Base-by-base conservation (phyloP, 2,113 vertebrate genomes). In the Pelmatolapia mariae region DNA sequence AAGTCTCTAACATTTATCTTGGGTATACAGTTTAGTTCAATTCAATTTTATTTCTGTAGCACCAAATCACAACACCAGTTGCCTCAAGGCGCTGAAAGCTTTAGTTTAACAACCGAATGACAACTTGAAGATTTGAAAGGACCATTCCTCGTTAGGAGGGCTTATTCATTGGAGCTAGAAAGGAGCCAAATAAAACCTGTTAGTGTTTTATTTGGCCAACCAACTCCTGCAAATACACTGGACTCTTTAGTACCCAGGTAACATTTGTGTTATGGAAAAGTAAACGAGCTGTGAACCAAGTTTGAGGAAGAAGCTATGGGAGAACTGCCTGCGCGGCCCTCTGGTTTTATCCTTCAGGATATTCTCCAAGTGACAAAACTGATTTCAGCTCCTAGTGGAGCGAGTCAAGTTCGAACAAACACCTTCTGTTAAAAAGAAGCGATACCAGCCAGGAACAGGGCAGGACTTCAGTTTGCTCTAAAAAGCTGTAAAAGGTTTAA, bases 401-500 rank as follows among this genome's bases (percentile, higher is more conserved):
- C 6, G 4, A 47, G 16, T 76, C 71, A 29, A 29, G 43, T 76
- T 76, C 0, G 0, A 50, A 47, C 68, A 76, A 45, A 29, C 24
- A 47, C 24, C 40, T 2, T 47, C 24, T 76, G 43, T 47, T 47
- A 76, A 76, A 76, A 50, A 29, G 3, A 40, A 24, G 19, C 15
- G 24, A 76, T 8, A 5, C 43, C 16, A 76, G 15, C 9, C 24
- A 47, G 24, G 71, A 52, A 73, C 6, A 15, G 76, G 36, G 53
- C 59, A 38, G 83, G 73, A 83, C 80, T 47, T 83, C 68, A 80
- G 50, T 22, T 76, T n/a, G 3, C 79, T 82, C 63, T 56, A 47
- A 56, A 29, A 56, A 38, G 50, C 10, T 16, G 11, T 6, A 15
- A 36, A 15, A 18, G 7, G 1, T 0, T 73, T 47, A 47, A 76